Evolutionary conservation across 2,113 vertebrate genomes (phyloP).

Genomic region (Pristiophorus japonicus): DNA sequence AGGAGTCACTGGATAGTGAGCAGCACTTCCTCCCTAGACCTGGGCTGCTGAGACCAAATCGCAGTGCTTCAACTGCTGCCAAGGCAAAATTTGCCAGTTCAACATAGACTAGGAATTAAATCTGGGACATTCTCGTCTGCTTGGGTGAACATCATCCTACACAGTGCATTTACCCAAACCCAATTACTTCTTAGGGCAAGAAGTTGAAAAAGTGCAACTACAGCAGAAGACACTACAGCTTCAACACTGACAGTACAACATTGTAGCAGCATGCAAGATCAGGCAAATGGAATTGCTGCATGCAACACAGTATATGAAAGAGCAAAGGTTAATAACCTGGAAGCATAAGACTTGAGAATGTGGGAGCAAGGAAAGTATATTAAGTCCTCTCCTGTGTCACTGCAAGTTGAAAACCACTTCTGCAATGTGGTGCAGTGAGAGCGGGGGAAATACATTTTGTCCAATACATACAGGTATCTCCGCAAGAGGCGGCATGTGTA

Average conservation of each 20-base stretch:
- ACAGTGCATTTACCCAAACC: not conserved
- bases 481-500: slow-evolving; percentile 77
- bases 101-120: not conserved
- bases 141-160: not conserved
- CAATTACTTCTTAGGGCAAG: not conserved
- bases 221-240: not conserved
- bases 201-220: not conserved
- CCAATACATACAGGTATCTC: slow-evolving; percentile 79
- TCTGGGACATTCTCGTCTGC: not conserved
- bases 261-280: slow-evolving; percentile 61
- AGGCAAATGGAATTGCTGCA: slow-evolving; percentile 43
- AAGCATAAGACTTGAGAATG: slow-evolving; percentile 76
- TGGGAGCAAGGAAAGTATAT: slow-evolving; percentile 77
- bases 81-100: not conserved
- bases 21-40: not conserved
- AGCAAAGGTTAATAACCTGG: slow-evolving; percentile 76
- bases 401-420: slow-evolving; percentile 70
- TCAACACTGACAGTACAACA: not conserved
- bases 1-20: not conserved
- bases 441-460: slow-evolving; percentile 72
- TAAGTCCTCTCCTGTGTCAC: slow-evolving; percentile 75
- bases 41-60: not conserved
- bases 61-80: not conserved
- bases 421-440: slow-evolving; percentile 68
- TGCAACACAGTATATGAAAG: slow-evolving; percentile 47